Evolutionary conservation across 2,888 invertebrate species (phyloP), one percentile per base, ranked within the genome.

Genomic region (Pristionchus exspectatus): DNA sequence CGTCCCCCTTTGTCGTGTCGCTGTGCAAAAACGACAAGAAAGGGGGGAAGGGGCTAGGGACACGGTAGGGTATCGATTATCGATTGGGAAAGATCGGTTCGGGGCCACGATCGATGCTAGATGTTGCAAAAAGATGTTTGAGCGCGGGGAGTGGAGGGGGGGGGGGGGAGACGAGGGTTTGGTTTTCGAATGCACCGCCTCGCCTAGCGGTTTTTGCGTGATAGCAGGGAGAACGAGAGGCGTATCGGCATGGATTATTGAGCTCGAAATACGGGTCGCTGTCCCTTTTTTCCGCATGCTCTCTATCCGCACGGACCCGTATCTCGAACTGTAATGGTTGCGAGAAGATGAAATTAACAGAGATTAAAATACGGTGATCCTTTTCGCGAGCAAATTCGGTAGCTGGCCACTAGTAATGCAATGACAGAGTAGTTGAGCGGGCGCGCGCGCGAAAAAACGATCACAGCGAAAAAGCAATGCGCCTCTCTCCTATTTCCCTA

Each of bases 51-150:
- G 38, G 21, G 21, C 69, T n/a, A n/a, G 38, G 30, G 74, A 24
- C 18, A 74, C 38, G 38, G 38, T 38, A 38, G 38, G 24, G 63
- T 63, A 63, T 63, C 63, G 24, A 63, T 63, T 72, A 72, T 72
- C 69, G 69, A 72, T 72, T 18, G 30, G n/a, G 69, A 16, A 30
- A 14, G 33, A 72, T 38, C 74, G 21, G 21, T 24, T 24, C 74
- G 38, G 24, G 74, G 24, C 69, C 5, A 18, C 74, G 30, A 74
- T 74, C 74, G 74, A 38, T 38, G 33, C 9, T 18, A 27, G n/a
- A 5, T 24, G 69, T 5, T 27, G 74, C 74, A 74, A 74, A 74
- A 74, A 74, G 74, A 5, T 74, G 74, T 74, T 72, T 69, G 87
- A 87, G 59, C 10, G 87, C 21, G 44, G 50, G 16, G 54, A 1